Conservation (phyloP, 2,113 vertebrate genomes). For the Nycticebus coucang region DNA sequence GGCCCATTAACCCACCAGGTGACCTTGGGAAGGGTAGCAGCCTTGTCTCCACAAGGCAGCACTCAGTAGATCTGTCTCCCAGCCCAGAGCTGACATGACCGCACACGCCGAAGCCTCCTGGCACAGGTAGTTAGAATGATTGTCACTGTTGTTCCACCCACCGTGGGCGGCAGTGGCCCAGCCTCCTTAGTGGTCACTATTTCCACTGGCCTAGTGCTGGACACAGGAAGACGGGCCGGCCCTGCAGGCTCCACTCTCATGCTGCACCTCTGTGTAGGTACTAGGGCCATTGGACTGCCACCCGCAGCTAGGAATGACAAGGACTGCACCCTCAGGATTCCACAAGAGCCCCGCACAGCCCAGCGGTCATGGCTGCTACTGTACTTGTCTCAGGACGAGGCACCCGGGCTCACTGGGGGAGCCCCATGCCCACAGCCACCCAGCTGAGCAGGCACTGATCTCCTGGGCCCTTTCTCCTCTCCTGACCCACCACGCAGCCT, state of each 20-base stretch:
- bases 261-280: not conserved
- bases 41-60: fast-evolving
- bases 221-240: not conserved
- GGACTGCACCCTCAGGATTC: fast-evolving
- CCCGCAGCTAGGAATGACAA: fast-evolving
- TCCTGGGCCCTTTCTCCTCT: not conserved
- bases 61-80: fast-evolving
- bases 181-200: not conserved
- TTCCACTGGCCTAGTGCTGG: not conserved
- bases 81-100: fast-evolving
- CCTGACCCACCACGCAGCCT: fast-evolving
- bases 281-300: not conserved
- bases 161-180: not conserved
- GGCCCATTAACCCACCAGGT: fast-evolving
- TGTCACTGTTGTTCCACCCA: not conserved
- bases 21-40: not conserved
- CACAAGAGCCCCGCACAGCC: not conserved
- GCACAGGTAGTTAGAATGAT: not conserved
- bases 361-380: not conserved
- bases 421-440: not conserved
- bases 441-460: not conserved
- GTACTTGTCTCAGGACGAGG: not conserved
- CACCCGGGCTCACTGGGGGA: not conserved
- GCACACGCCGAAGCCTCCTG: not conserved
- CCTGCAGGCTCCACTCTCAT: not conserved